Conservation (phyloP, 2,113 vertebrate species). For the Holacanthus passer region DNA sequence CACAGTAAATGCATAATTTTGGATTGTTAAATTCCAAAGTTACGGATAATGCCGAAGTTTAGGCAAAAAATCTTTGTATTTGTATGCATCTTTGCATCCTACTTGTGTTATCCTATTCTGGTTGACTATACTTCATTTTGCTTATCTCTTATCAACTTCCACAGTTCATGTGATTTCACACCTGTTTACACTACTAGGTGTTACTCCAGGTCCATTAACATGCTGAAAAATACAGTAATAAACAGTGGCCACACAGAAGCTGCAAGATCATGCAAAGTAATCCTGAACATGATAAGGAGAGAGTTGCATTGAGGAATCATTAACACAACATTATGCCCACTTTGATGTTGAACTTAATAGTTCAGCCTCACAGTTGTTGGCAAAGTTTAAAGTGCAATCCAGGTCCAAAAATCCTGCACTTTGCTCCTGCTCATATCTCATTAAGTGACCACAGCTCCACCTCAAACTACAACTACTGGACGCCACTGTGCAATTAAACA, state of each 20-base stretch:
- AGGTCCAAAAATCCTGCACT: slow-evolving; percentile 34
- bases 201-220: background rate
- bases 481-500: background rate
- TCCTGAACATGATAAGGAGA: background rate
- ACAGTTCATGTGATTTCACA: background rate
- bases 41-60: background rate
- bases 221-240: background rate
- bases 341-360: background rate
- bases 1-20: background rate
- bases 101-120: background rate
- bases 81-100: background rate
- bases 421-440: background rate
- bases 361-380: background rate
- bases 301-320: background rate
- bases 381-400: slow-evolving; percentile 16
- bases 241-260: background rate
- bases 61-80: background rate
- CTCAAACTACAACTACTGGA: background rate
- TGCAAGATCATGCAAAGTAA: background rate
- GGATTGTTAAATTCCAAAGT: background rate
- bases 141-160: background rate
- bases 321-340: background rate
- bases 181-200: background rate
- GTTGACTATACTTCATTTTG: background rate
- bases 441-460: background rate